Evolutionary conservation across 2,797 vertebrate genomes (phyloP), one percentile per base, ranked within the genome.

Genomic region (Lepidocolaptes lacrymiger): DNA sequence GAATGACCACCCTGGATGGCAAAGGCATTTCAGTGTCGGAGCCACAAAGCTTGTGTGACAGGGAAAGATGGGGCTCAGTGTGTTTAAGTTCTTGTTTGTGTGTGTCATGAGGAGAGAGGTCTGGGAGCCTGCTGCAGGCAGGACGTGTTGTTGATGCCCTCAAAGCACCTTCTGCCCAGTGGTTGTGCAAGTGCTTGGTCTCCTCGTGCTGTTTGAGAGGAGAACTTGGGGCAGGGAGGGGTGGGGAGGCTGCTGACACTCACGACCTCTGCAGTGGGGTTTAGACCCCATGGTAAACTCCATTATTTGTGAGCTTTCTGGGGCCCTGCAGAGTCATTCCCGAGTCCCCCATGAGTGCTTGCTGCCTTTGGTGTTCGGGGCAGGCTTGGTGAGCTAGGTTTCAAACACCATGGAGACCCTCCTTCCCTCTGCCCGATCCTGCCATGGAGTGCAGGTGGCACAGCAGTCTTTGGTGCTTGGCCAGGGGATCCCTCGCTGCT

Each of bases 11-110:
- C 14, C 23, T 77, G 54, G 51, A 37, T 28, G 28, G 12, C 44
- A 85, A 23, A 82, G 68, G 26, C 7, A 0, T 67, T 59, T 54
- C 22, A 1, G 4, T 43, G 27, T 39, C n/a, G 36, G 39, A 37
- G 48, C 63, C 1, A 1, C 7, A 26, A 1, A 63, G 55, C n/a
- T 1, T 1, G 1, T n/a, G 55, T 36, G 56, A 9, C 0, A 0
- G 4, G 7, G 30, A 41, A 49, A 59, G 61, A 2, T 46, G 37
- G 6, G 46, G 52, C 36, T 82, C 28, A 7, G 10, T 24, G 10
- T 20, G 52, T 20, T 59, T 23, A 39, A 16, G 27, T 51, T 66
- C 44, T n/a, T 58, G n/a, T 69, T 48, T 52, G 64, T 23, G 34
- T 4, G 4, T 41, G 83, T 5, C 1, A 0, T 17, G 28, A 8